A percentile compares a stretch with the other conserved stretches of the same genome.
phyloP scores from a whole-genome alignment of 2,888 invertebrate species.

The Carabus problematicus region DNA sequence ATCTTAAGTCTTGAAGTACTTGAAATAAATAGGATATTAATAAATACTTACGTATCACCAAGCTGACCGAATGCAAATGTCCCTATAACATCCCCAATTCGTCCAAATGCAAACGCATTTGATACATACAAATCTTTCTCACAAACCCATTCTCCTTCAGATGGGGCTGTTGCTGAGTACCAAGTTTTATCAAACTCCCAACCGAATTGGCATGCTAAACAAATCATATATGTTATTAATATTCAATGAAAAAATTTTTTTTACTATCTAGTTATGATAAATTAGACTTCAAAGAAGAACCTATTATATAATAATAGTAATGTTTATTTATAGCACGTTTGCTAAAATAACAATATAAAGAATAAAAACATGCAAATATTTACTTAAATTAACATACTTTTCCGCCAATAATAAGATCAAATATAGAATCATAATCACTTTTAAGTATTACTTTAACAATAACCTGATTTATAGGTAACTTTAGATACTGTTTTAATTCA shows the following conservation, averaged over 20 bases:
- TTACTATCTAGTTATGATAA: background rate
- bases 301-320: no score
- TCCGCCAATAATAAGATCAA: no score
- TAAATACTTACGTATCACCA: conserved; percentile 64
- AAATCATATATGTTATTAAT: background rate
- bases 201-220: conserved; percentile 62
- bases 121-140: conserved; percentile 62
- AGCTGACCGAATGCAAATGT: conserved; percentile 65
- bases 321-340: no score
- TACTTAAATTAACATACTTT: no score
- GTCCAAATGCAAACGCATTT: conserved; percentile 62
- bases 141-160: conserved; percentile 66
- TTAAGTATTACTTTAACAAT: no score
- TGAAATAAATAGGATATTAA: no score
- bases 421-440: no score
- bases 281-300: background rate
- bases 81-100: conserved; percentile 64
- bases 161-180: conserved; percentile 62
- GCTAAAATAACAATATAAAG: no score
- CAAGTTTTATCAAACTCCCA: conserved; percentile 65
- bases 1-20: background rate
- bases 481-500: no score
- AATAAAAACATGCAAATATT: no score
- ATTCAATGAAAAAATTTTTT: background rate
- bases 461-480: no score